phyloP scores from a whole-genome alignment of 2,113 vertebrate species.

The Choloepus hoffmanni region DNA sequence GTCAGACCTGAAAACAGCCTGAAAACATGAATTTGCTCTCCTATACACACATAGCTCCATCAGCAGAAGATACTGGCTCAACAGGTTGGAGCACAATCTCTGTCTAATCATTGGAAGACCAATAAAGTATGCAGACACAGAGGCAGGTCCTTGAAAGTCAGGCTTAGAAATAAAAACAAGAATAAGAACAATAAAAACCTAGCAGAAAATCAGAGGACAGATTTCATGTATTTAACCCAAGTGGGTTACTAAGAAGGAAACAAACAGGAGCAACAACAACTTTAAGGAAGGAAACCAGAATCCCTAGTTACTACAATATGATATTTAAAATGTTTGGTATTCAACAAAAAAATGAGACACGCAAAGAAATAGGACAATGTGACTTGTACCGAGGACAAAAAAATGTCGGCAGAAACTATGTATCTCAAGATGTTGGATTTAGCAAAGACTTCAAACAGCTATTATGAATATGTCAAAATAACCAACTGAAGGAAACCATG shows the following conservation, averaged over 20 bases:
- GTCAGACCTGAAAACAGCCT: neutral
- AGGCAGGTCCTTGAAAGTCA: neutral
- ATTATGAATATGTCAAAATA: neutral
- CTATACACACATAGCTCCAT: neutral
- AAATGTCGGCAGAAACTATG: neutral
- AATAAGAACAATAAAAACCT: neutral
- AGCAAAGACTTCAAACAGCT: neutral
- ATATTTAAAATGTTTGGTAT: neutral
- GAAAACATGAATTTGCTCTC: neutral
- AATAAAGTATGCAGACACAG: neutral
- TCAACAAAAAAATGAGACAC: neutral
- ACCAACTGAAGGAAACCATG: neutral
- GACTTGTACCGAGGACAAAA: neutral
- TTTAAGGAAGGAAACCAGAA: neutral
- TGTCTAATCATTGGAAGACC: neutral
- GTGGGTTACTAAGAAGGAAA: neutral
- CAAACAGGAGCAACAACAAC: neutral
- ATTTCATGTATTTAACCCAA: neutral
- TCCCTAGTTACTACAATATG: neutral
- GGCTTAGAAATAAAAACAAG: neutral
- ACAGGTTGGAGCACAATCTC: neutral
- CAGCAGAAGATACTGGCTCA: neutral
- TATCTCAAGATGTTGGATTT: neutral
- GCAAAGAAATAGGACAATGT: neutral
- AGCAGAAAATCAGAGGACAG: neutral